A percentile compares a stretch with the other conserved stretches of the same genome.
phyloP scores from a whole-genome alignment of 2,888 invertebrate genomes.

The Drosophila anomalata region DNA sequence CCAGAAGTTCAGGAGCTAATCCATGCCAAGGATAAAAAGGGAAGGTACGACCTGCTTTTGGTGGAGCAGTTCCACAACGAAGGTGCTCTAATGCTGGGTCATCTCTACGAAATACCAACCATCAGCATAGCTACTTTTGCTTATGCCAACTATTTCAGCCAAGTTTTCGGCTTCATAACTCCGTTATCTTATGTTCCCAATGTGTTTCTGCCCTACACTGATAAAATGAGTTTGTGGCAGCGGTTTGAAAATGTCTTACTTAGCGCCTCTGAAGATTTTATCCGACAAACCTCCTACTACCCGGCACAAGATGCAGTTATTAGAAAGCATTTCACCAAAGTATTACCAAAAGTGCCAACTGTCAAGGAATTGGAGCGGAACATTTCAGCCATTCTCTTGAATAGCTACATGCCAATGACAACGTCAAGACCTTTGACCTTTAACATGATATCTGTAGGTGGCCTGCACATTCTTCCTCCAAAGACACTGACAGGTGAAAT shows the following conservation, averaged over 20 bases:
- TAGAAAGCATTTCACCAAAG: constrained; percentile 66
- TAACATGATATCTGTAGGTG: constrained; percentile 85
- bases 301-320: constrained; percentile 78
- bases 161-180: constrained; percentile 82
- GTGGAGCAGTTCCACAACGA: constrained; percentile 83
- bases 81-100: constrained; percentile 81
- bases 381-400: constrained; percentile 84
- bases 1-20: constrained; percentile 70
- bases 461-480: constrained; percentile 84
- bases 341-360: constrained; percentile 73
- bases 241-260: constrained; percentile 84
- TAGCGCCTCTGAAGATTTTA: constrained; percentile 65
- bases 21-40: constrained; percentile 57
- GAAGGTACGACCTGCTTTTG: constrained; percentile 83
- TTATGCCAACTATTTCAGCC: constrained; percentile 82
- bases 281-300: constrained; percentile 68
- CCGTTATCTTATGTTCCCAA: constrained; percentile 84
- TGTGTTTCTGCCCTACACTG: constrained; percentile 81
- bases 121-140: constrained; percentile 82
- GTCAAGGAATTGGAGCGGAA: constrained; percentile 83
- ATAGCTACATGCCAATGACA: constrained; percentile 84
- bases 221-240: constrained; percentile 84
- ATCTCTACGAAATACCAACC: constrained; percentile 82
- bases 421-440: constrained; percentile 82
- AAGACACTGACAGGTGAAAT: constrained; percentile 74